Evolutionary conservation across 2,113 vertebrate species (phyloP).

Genomic region (Oryzias celebensis): DNA sequence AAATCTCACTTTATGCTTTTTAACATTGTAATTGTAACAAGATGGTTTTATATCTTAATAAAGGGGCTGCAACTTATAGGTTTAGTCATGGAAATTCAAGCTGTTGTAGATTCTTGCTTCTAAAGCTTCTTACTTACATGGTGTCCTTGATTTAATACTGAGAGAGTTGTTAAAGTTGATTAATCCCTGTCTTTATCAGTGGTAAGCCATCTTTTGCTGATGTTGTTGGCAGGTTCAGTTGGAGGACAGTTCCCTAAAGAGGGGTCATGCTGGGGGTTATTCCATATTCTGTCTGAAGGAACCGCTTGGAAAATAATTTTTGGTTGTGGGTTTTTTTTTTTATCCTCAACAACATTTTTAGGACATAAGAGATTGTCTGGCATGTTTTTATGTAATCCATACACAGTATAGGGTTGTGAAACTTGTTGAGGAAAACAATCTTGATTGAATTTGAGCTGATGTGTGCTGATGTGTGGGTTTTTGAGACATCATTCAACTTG

Average conservation of each 20-base stretch:
- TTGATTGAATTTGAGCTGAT: no score
- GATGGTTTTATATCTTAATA: background rate
- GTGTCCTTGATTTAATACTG: constrained; percentile 64
- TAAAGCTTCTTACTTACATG: constrained; percentile 62
- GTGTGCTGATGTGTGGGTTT: constrained; percentile 3
- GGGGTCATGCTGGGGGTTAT: constrained; percentile 17
- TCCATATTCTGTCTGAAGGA: background rate
- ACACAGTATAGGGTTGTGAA: no score
- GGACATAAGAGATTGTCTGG: no score
- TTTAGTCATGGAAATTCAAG: constrained; percentile 16
- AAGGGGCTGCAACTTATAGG: background rate
- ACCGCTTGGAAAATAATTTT: background rate
- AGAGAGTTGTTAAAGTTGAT: constrained; percentile 54
- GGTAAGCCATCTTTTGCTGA: constrained; percentile 54
- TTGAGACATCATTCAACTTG: background rate
- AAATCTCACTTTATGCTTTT: constrained; percentile 1
- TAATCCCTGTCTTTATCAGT: constrained; percentile 70
- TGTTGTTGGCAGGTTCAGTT: constrained; percentile 43
- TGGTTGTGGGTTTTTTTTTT: background rate
- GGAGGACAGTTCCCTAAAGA: constrained; percentile 28
- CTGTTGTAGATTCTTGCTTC: constrained; percentile 31
- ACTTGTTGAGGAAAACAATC: no score
- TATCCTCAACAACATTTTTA: background rate
- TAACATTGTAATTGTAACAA: background rate
- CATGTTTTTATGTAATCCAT: no score